Conservation (phyloP, 2,888 invertebrate species). For the Stictocephala bisonia region DNA sequence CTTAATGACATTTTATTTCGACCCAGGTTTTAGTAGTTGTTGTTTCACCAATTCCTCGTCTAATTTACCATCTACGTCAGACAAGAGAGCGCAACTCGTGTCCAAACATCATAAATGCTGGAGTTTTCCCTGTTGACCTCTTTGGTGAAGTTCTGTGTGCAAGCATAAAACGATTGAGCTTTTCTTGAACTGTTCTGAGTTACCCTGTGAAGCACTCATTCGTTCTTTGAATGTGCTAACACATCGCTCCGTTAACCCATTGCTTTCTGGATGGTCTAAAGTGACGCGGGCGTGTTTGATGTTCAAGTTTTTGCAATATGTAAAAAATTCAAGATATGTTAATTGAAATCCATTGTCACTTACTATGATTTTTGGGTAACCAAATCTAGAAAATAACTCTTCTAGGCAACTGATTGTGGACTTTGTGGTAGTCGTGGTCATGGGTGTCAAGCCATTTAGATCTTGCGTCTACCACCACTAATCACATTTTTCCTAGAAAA, state of each 20-base stretch:
- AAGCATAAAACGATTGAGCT: constrained; percentile 9
- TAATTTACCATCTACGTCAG: background rate
- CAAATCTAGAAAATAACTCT: constrained; percentile 52
- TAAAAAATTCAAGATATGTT: constrained; percentile 17
- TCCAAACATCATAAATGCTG: constrained; percentile 54
- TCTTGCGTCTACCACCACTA: constrained; percentile 27
- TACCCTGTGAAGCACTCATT: constrained; percentile 1
- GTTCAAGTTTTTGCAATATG: constrained; percentile 8
- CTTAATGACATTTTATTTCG: background rate
- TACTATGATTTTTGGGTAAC: constrained; percentile 51
- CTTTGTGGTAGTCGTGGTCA: background rate
- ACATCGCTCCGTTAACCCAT: constrained; percentile 58
- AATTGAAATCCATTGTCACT: constrained; percentile 45
- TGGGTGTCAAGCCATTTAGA: background rate
- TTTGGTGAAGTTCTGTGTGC: constrained; percentile 46
- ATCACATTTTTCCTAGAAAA: constrained; percentile 11
- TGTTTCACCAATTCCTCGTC: background rate
- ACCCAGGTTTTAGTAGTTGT: background rate
- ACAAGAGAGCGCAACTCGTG: constrained; percentile 51
- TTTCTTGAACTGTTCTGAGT: background rate
- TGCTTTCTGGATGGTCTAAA: constrained; percentile 50
- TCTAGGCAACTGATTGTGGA: too few relatives aligned
- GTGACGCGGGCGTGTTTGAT: constrained; percentile 34
- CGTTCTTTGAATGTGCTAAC: constrained; percentile 41
- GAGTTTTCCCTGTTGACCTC: constrained; percentile 53